Evolutionary conservation across 2,888 invertebrate species (phyloP).

Genomic region (Clepsis dumicolana): DNA sequence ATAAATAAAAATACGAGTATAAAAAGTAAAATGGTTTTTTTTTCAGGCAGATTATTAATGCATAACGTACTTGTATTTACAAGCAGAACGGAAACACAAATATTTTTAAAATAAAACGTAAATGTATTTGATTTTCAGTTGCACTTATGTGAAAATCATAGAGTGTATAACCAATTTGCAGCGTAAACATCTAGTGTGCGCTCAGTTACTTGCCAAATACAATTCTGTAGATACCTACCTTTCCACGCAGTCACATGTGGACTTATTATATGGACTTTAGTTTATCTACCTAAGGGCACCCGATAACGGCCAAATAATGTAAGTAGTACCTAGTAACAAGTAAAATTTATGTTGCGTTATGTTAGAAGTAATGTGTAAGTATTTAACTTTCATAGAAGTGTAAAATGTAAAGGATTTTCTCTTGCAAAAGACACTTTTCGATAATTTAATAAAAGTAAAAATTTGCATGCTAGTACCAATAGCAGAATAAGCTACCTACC

Average conservation of each 20-base stretch:
- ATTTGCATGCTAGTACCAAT: too few species aligned
- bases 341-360: too few species aligned
- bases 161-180: slow-evolving; percentile 46
- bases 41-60: too few species aligned
- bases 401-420: too few species aligned
- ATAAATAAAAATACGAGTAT: too few species aligned
- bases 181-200: slow-evolving; percentile 50
- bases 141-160: slow-evolving; percentile 39
- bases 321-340: too few species aligned
- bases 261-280: slow-evolving; percentile 7
- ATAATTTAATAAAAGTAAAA: too few species aligned
- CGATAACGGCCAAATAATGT: not conserved
- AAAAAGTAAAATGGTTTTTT: too few species aligned
- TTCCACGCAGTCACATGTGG: slow-evolving; percentile 15
- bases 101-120: not conserved
- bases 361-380: too few species aligned
- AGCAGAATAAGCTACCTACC: too few species aligned
- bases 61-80: not conserved
- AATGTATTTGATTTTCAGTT: slow-evolving; percentile 22
- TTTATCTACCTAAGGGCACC: not conserved
- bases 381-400: too few species aligned
- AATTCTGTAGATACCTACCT: slow-evolving; percentile 50
- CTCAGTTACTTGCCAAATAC: slow-evolving; percentile 51
- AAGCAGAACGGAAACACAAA: not conserved
- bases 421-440: too few species aligned